Percentiles rank a stretch among this genome's conserved stretches.
Evolutionary conservation across 1,140 invertebrate species (phyloP).

Genomic region (Trissolcus basalis): DNA sequence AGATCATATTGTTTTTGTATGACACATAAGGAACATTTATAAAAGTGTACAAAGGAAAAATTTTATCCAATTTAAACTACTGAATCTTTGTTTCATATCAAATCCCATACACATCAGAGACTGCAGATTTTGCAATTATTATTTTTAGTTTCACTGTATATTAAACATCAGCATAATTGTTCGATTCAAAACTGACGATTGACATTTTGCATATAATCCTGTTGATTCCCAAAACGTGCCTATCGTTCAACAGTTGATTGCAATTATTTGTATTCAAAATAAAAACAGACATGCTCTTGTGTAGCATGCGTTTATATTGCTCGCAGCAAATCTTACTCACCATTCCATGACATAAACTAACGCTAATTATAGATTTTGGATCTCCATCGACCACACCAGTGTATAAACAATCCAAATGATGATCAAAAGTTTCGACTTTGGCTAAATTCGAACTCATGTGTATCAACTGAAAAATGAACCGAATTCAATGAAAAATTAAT

Average conservation of each 20-base stretch:
- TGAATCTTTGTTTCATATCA: conserved; percentile 22
- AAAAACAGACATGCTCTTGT: background rate
- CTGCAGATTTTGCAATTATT: conserved; percentile 1
- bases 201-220: background rate
- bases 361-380: conserved; percentile 79
- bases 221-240: too few relatives aligned
- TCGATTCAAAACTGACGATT: too few relatives aligned
- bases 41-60: conserved; percentile 27
- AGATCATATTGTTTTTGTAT: conserved; percentile 13
- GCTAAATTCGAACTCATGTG: conserved; percentile 78
- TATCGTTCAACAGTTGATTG: background rate
- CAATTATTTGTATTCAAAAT: background rate
- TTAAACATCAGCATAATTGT: too few relatives aligned
- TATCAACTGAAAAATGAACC: conserved; percentile 75
- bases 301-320: background rate
- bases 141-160: too few relatives aligned
- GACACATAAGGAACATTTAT: conserved; percentile 20
- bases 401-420: conserved; percentile 81
- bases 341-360: conserved; percentile 87
- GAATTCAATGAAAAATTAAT: conserved; percentile 1
- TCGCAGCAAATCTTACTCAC: conserved; percentile 76
- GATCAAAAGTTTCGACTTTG: conserved; percentile 72
- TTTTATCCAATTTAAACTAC: conserved; percentile 31
- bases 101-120: too few relatives aligned
- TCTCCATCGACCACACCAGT: conserved; percentile 82